Base-by-base conservation (phyloP, 30 jellyfish, hydroid and myxozoan species). In the Aurelia coerulea region DNA sequence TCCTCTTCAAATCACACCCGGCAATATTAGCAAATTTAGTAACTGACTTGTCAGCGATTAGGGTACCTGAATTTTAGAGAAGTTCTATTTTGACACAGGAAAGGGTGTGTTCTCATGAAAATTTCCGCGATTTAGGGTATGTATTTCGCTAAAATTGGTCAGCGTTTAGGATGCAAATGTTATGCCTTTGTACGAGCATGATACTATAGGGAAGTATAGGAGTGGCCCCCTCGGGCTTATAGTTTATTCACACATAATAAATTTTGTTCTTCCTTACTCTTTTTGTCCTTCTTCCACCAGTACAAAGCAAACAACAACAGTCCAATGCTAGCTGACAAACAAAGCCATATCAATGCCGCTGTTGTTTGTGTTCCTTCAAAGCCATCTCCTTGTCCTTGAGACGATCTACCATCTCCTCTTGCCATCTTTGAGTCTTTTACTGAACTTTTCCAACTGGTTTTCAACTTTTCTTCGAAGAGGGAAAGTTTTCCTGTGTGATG, bases 301-400 rank as follows among this genome's bases (percentile, higher is more conserved):
- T 86, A 84, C 75, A 95, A 60, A 3, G 76, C 69, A 46, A 79
- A 69, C 42, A 92, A 78, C 54, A 92, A 34, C 5, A 92, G 83
- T 16, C 88, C 96, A 37, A 92, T 67, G 18, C 79, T 91, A 9
- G 81, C 87, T 7, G 98, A 91, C 64, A 92, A 51, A 51, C 88
- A 64, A 37, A 92, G 83, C 98, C 98, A 92, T 23, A 92, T 70
- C 82, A 92, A 2, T 12, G 97, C 98, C 1, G 97, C 98, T 35
- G 88, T 75, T 17, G 88, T 75, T 17, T 79, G 87, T 53, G 91
- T 88, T 29, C 72, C 71, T 19, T 88, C 96, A 11, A 62, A 17
- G 74, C 51, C 49, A 37, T 8, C 46, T 53, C 72, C 64, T 10
- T 62, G 70, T 14, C 80, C 39, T 19, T 70, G 56, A 2, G 56